Evolutionary conservation across 2,113 vertebrate species (phyloP).

Genomic region (Mastomys coucha): DNA sequence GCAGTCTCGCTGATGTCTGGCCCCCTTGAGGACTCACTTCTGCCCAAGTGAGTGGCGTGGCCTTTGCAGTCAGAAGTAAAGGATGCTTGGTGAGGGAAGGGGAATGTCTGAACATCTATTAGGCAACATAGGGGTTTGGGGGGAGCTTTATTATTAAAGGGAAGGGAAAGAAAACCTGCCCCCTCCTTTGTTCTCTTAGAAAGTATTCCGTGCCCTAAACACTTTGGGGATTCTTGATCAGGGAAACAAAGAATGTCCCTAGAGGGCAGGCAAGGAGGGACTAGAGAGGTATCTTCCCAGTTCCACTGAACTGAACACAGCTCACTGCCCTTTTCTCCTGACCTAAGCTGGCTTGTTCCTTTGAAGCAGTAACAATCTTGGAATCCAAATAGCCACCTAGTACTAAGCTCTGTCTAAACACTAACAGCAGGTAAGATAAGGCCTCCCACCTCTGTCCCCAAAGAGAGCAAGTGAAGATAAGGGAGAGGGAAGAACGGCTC

Average conservation of each 20-base stretch:
- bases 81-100: not conserved
- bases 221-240: constrained; percentile 46
- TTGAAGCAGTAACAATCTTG: constrained; percentile 1
- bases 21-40: constrained; percentile 25
- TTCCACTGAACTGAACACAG: not conserved
- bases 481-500: not conserved
- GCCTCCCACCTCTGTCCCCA: not conserved
- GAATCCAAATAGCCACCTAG: not conserved
- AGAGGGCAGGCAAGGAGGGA: not conserved
- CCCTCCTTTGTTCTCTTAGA: not conserved
- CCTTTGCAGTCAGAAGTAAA: not conserved
- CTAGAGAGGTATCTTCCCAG: not conserved
- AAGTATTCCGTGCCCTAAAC: constrained; percentile 35
- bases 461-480: not conserved
- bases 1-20: not conserved
- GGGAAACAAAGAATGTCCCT: constrained; percentile 49
- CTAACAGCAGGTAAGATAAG: constrained; percentile 31
- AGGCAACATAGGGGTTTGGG: not conserved
- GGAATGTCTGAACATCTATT: constrained; percentile 12
- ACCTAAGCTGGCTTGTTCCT: not conserved
- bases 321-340: constrained; percentile 34
- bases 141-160: not conserved
- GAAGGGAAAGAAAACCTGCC: not conserved
- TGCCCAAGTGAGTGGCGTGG: not conserved
- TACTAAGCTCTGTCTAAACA: constrained; percentile 15